Percentiles rank a stretch among this genome's conserved stretches.
Evolutionary conservation across 2,888 invertebrate species (phyloP).

Genomic region (Drosophila buzzatii): DNA sequence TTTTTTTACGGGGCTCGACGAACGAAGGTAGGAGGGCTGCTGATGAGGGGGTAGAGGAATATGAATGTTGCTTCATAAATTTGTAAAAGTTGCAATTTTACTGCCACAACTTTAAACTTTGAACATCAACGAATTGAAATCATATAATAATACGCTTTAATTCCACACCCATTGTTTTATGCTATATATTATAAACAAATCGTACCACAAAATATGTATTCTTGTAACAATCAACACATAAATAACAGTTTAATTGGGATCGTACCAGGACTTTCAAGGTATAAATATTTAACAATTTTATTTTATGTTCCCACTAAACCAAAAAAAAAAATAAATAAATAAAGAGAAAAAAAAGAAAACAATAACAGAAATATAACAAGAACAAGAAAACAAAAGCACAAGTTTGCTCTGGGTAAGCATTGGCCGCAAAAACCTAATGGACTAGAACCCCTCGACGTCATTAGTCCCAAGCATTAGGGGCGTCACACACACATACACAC

Average conservation of each 20-base stretch:
- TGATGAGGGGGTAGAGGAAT: not conserved
- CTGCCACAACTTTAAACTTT: constrained; percentile 13
- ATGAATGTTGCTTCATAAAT: not conserved
- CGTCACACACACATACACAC: constrained; percentile 14
- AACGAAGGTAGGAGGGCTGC: not conserved
- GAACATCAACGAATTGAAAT: constrained; percentile 41
- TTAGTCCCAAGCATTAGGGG: constrained; percentile 52
- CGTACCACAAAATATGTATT: constrained; percentile 64
- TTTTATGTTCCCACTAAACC: constrained; percentile 55
- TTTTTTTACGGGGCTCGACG: constrained; percentile 32
- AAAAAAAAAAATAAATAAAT: constrained; percentile 27
- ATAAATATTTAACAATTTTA: constrained; percentile 82
- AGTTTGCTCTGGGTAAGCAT: constrained; percentile 61
- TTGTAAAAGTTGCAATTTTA: constrained; percentile 60
- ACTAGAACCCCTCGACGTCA: constrained; percentile 74
- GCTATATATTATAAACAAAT: constrained; percentile 49
- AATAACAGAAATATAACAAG: constrained; percentile 21
- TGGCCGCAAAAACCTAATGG: constrained; percentile 70
- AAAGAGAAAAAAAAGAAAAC: constrained; percentile 26
- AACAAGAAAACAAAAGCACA: constrained; percentile 42
- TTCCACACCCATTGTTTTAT: constrained; percentile 70
- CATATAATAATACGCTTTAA: constrained; percentile 74
- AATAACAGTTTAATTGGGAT: constrained; percentile 86
- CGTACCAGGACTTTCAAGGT: constrained; percentile 86
- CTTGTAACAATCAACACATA: constrained; percentile 69